Evolutionary conservation across 30 jellyfish, hydroid and myxozoan species (phyloP), one percentile per base, ranked within the genome.

Genomic region (Aurelia coerulea): DNA sequence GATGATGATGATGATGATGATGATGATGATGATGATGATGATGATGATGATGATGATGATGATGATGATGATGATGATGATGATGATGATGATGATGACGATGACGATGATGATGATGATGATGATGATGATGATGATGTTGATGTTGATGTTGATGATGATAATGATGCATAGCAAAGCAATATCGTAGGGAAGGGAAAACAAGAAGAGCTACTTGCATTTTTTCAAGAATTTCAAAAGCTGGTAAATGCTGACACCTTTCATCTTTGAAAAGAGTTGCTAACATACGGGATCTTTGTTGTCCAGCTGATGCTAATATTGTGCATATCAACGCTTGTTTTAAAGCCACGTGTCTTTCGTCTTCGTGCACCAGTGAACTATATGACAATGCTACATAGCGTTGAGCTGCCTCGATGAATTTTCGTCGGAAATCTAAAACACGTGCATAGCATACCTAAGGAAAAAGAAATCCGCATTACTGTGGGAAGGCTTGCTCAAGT

Each of bases 391-490:
- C 98, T 29, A 85, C 84, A 56, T 91, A 91, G 7, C 96, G 85
- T 37, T 91, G 98, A 42, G 98, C 98, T 9, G 98, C 98, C 42
- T 91, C 98, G 73, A 91, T 85, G 74, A 91, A 91, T 62, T 91
- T 91, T 29, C 98, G 76, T n/a, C 96, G 80, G 81, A 73, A 91
- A 63, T 91, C 98, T 49, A 91, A 42, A n/a, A 91, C 96, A 49
- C 98, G 75, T 19, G 96, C 98, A 91, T 91, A 91, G 80, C 96
- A 91, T 0, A 85, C 96, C 98, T 91, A 73, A 37, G 71, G 59
- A 59, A n/a, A 10, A 74, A 59, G 9, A 58, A 62, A 46, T 46
- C 56, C 12, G 56, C 56, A 46, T 46, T 9, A 46, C 2, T 14
- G 15, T 46, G 56, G 56, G 56, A 0, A 5, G 56, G 15, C 56